phyloP scores from a whole-genome alignment of 2,797 vertebrate species.

The Apogon hyalosoma region DNA sequence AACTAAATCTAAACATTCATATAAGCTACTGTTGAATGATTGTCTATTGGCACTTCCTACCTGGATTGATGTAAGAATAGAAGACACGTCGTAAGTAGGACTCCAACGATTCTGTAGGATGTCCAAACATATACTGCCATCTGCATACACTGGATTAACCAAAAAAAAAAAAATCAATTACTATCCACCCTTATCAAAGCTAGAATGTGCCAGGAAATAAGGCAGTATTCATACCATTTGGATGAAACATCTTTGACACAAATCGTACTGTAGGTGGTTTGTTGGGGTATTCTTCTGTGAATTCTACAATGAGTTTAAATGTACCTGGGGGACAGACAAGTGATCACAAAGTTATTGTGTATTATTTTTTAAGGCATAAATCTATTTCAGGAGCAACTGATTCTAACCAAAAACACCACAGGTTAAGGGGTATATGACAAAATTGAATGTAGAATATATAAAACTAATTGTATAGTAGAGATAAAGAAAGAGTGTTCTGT shows the following conservation, averaged over 20 bases:
- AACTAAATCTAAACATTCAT: background rate
- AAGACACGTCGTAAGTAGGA: constrained; percentile 98
- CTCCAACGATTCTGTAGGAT: constrained; percentile 99
- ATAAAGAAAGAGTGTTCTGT: no score
- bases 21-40: background rate
- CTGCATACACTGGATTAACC: constrained; percentile 91
- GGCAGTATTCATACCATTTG: constrained; percentile 88
- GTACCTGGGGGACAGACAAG: constrained; percentile 85
- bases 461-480: no score
- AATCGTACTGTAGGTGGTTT: constrained; percentile 99
- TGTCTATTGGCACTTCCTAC: constrained; percentile 72
- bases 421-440: background rate
- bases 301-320: constrained; percentile 99
- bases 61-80: constrained; percentile 99
- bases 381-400: background rate
- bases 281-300: constrained; percentile 99
- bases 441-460: no score
- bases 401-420: background rate
- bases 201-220: background rate
- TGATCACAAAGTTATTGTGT: background rate
- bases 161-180: constrained; percentile 32
- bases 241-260: constrained; percentile 99
- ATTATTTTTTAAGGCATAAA: background rate
- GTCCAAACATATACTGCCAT: constrained; percentile 99
- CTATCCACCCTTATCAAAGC: background rate